These are phyloP conservation scores for Chelon labrosus DNA, from an alignment of 2,797 vertebrate genomes.

Conservation along the genomic window DNA sequence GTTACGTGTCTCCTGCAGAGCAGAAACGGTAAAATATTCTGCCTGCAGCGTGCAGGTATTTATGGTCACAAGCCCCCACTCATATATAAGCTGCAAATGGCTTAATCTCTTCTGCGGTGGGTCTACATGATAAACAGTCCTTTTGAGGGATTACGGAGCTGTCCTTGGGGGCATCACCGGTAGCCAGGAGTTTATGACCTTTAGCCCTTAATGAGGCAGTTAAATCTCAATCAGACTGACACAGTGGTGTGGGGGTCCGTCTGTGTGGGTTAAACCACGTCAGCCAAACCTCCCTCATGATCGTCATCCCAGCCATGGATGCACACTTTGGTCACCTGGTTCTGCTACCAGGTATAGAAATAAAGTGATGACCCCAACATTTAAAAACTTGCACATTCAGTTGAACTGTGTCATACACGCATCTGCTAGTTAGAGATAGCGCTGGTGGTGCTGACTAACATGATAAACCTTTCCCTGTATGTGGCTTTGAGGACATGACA, in stretches of 20 bases:
- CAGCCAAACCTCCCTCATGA: not conserved
- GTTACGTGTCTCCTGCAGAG: slow-evolving; percentile 32
- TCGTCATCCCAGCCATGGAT: not conserved
- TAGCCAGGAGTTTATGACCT: slow-evolving; percentile 44
- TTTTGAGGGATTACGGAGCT: slow-evolving; percentile 43
- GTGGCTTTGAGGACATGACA: not conserved
- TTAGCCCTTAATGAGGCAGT: slow-evolving; percentile 36
- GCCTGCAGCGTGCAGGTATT: slow-evolving; percentile 62
- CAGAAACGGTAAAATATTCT: slow-evolving; percentile 19
- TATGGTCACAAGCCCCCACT: slow-evolving; percentile 63
- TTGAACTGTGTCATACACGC: not conserved
- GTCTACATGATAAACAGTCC: slow-evolving; percentile 56
- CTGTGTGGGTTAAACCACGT: not conserved
- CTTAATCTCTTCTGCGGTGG: slow-evolving; percentile 51
- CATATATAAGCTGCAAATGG: slow-evolving; percentile 53
- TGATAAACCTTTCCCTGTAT: slow-evolving; percentile 30
- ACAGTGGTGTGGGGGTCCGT: not conserved
- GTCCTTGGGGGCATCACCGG: slow-evolving; percentile 32
- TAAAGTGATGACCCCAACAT: not conserved
- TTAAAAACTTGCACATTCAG: not conserved
- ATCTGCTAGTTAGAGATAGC: slow-evolving; percentile 20
- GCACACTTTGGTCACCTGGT: not conserved
- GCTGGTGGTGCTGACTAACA: not conserved
- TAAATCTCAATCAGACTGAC: slow-evolving; percentile 6
- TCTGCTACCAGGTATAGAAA: not conserved